phyloP scores from a whole-genome alignment of 2,888 invertebrate species.

The Stenichneumon culpator region DNA sequence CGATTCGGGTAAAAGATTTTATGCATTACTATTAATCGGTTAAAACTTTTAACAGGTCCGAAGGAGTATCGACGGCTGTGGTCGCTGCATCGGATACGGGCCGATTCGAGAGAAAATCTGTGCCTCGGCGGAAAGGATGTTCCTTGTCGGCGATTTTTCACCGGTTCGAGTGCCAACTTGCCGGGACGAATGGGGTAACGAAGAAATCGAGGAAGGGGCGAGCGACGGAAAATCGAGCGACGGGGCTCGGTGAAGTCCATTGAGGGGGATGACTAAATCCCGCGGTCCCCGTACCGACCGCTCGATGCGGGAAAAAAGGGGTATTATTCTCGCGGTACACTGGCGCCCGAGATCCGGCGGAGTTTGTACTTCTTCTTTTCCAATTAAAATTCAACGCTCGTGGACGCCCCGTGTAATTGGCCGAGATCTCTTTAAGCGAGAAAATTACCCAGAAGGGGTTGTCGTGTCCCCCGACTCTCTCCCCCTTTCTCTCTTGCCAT shows the following conservation, averaged over 20 bases:
- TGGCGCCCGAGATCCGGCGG: slow-evolving; percentile 50
- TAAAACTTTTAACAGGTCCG: slow-evolving; percentile 70
- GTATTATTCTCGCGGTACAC: slow-evolving; percentile 34
- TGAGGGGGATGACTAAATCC: slow-evolving; percentile 39
- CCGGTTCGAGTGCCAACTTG: slow-evolving; percentile 38
- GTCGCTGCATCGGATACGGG: not conserved
- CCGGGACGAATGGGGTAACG: slow-evolving; percentile 45
- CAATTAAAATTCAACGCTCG: slow-evolving; percentile 85
- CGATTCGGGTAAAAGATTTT: slow-evolving; percentile 79
- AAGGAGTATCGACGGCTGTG: slow-evolving; percentile 15
- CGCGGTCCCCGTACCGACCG: slow-evolving; percentile 17
- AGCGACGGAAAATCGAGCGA: slow-evolving; percentile 28
- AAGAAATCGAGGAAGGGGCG: slow-evolving; percentile 18
- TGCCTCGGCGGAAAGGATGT: not conserved
- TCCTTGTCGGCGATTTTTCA: slow-evolving; percentile 39
- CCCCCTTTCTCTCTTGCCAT: slow-evolving; percentile 34
- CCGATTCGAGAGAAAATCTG: not conserved
- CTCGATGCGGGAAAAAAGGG: slow-evolving; percentile 9
- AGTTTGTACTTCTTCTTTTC: slow-evolving; percentile 78
- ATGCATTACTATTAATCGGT: slow-evolving; percentile 77
- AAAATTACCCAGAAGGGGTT: slow-evolving; percentile 84
- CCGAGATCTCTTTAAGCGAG: slow-evolving; percentile 84
- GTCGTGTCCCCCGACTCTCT: slow-evolving; percentile 70
- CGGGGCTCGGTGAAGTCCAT: slow-evolving; percentile 48
- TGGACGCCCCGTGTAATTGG: slow-evolving; percentile 83